These are phyloP conservation scores for Eucidaris tribuloides DNA, from an alignment of 35 echinoderm and acorn worm species.

Conservation along the genomic window DNA sequence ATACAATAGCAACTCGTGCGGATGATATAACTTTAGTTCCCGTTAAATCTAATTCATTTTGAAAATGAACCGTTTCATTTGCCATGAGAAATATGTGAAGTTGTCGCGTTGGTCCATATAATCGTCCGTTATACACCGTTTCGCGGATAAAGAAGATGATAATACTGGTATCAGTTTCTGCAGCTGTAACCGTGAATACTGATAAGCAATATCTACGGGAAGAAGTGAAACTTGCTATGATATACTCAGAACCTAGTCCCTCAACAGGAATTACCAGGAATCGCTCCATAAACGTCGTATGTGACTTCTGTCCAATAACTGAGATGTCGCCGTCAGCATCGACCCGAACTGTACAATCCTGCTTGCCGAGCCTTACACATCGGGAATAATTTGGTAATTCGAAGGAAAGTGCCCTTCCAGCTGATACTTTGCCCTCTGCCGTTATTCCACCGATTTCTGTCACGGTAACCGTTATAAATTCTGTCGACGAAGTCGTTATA, in stretches of 20 bases:
- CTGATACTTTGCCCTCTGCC: too few relatives aligned
- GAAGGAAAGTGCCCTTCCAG: too few relatives aligned
- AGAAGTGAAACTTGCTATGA: not conserved
- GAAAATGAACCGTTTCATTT: constrained; percentile 21
- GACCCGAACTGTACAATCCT: too few relatives aligned
- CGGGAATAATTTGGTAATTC: too few relatives aligned
- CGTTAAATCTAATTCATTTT: constrained; percentile 23
- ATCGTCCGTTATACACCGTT: not conserved
- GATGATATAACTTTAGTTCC: constrained; percentile 7
- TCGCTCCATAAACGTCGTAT: constrained; percentile 18
- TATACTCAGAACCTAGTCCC: constrained; percentile 4
- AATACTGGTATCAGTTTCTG: not conserved
- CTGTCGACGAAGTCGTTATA: too few relatives aligned
- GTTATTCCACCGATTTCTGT: too few relatives aligned
- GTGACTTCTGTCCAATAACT: too few relatives aligned
- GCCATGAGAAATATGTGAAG: not conserved
- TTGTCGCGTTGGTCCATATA: not conserved
- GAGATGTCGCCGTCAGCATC: too few relatives aligned
- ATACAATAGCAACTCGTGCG: constrained; percentile 1
- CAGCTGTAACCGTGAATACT: not conserved
- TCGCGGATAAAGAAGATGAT: not conserved
- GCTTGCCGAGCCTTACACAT: too few relatives aligned
- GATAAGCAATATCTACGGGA: not conserved
- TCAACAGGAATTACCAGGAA: constrained; percentile 12
- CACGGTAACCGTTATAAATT: too few relatives aligned